Evolutionary conservation across 2,888 invertebrate species (phyloP).

Genomic region (Drosophila kanekoi): DNA sequence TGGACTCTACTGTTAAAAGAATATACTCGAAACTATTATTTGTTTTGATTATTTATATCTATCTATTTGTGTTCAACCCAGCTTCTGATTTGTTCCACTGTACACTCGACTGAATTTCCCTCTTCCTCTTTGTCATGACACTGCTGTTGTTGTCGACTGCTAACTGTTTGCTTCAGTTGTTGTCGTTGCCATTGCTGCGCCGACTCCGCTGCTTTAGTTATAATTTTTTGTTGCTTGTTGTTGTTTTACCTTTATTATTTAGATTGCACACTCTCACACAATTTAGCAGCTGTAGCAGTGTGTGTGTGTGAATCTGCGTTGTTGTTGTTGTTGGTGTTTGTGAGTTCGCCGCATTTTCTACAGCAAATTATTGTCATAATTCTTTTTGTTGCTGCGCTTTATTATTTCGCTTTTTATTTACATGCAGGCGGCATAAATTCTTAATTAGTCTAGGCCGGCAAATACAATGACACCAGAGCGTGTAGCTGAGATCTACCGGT

Average conservation of each 20-base stretch:
- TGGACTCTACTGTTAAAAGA: too few species aligned
- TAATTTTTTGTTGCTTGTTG: slow-evolving; percentile 58
- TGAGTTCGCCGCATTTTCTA: slow-evolving; percentile 68
- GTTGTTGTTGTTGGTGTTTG: slow-evolving; percentile 31
- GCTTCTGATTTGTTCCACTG: slow-evolving; percentile 24
- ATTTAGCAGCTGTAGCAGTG: slow-evolving; percentile 39
- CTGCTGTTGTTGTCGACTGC: slow-evolving; percentile 41
- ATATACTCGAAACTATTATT: too few species aligned
- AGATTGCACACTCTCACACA: slow-evolving; percentile 56
- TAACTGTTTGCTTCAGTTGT: slow-evolving; percentile 68
- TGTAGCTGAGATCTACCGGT: slow-evolving; percentile 18
- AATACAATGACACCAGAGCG: slow-evolving; percentile 34
- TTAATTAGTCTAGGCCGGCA: slow-evolving; percentile 67
- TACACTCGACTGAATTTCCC: slow-evolving; percentile 16
- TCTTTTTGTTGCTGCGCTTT: slow-evolving; percentile 48
- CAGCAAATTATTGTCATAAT: slow-evolving; percentile 73
- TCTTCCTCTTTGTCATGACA: slow-evolving; percentile 31
- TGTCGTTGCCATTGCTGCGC: slow-evolving; percentile 48
- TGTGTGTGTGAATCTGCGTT: slow-evolving; percentile 20
- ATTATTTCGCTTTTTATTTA: slow-evolving; percentile 51
- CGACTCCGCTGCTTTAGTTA: slow-evolving; percentile 53
- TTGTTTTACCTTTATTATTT: slow-evolving; percentile 60
- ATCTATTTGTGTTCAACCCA: too few species aligned
- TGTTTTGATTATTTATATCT: too few species aligned
- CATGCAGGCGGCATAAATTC: slow-evolving; percentile 73